Base-by-base conservation (phyloP, 2,888 invertebrate genomes). In the Eupithecia vulgata region DNA sequence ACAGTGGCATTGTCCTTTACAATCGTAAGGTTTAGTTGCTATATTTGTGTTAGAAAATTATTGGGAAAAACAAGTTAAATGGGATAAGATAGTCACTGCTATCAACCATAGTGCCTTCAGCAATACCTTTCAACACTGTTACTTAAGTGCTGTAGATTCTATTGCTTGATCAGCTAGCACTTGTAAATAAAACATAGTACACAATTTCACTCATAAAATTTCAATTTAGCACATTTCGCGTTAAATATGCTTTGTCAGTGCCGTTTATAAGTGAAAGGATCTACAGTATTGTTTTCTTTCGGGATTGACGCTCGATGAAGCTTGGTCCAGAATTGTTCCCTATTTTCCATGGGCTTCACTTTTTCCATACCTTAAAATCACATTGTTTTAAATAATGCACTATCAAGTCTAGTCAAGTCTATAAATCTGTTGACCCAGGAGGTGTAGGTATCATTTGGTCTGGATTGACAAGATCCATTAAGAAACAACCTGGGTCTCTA, bases 131-230 rank as follows among this genome's bases (percentile, higher is more conserved):
- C 40, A 52, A 72, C 68, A 76, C 74, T 73, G 71, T 70, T 78
- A 76, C 71, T 76, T 70, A 77, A 82, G 79, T 81, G 87, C 87
- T 88, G 87, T 89, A 90, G 90, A 89, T 90, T 90, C 90, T 89
- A 82, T 87, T 84, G 88, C 89, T 87, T 80, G 79, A 72, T 81
- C 81, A 81, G 81, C 82, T 81, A 82, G 82, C 85, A 87, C 84
- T 78, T 86, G 86, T 86, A 86, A 76, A 86, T 86, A 84, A 68
- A 79, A 77, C n/a, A 74, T 80, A 81, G 79, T 62, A 77, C 79
- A 82, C 83, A 74, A 78, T 40, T 34, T 17, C 61, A 61, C 61
- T 30, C 8, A 6, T 40, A 6, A 15, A 25, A 37, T 13, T 65
- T 37, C 13, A 37, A 65, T 21, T 21, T 34, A 73, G 81, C 81